Evolutionary conservation across 92 coral and sea anemone genomes (phyloP).

Genomic region (Epizoanthus rinbou): DNA sequence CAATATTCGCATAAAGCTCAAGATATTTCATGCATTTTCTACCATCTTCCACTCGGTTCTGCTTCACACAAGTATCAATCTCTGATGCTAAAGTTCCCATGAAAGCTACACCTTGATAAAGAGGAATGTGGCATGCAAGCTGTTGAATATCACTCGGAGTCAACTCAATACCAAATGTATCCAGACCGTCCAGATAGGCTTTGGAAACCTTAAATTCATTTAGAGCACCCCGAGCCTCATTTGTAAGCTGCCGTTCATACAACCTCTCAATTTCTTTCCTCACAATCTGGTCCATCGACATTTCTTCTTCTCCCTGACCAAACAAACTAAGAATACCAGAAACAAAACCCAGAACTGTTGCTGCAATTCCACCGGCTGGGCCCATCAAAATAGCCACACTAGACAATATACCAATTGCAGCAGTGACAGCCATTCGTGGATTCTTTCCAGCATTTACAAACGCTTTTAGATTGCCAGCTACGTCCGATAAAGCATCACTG

Average conservation of each 20-base stretch:
- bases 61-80: slow-evolving; percentile 25
- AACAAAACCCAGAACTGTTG: slow-evolving; percentile 45
- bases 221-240: slow-evolving; percentile 50
- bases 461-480: slow-evolving; percentile 10
- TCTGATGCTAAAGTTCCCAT: slow-evolving; percentile 54
- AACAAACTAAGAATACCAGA: slow-evolving; percentile 61
- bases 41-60: slow-evolving; percentile 23
- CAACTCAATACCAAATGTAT: slow-evolving; percentile 18
- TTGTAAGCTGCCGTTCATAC: slow-evolving; percentile 40
- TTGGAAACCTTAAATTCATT: slow-evolving; percentile 42
- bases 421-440: slow-evolving; percentile 42
- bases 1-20: slow-evolving; percentile 48
- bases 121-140: slow-evolving; percentile 45
- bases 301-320: slow-evolving; percentile 46
- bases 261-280: slow-evolving; percentile 45
- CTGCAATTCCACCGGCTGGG: slow-evolving; percentile 44
- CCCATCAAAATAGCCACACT: slow-evolving; percentile 47
- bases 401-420: slow-evolving; percentile 49
- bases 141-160: slow-evolving; percentile 33
- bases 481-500: slow-evolving; percentile 11
- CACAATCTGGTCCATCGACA: slow-evolving; percentile 38
- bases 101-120: slow-evolving; percentile 40
- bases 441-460: slow-evolving; percentile 26
- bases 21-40: slow-evolving; percentile 54
- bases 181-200: slow-evolving; percentile 47